These are phyloP conservation scores for Macrophya annulata DNA, from an alignment of 2,888 invertebrate species.

Conservation along the genomic window DNA sequence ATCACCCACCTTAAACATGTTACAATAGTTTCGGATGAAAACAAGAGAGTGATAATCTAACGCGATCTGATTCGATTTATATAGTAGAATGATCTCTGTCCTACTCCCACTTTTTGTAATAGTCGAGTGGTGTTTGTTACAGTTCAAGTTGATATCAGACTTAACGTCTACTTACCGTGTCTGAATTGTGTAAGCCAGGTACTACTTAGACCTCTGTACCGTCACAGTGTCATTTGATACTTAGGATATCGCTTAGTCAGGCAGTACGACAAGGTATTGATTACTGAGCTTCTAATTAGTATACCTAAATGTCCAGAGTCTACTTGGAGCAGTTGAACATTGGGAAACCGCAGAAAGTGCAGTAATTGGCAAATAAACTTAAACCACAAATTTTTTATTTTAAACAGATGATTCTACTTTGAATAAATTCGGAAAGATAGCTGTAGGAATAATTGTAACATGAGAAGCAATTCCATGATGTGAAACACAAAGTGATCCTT, in stretches of 20 bases:
- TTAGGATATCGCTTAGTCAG: conserved; percentile 18
- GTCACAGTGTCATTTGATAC: conserved; percentile 40
- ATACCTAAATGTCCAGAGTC: not conserved
- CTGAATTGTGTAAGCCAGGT: conserved; percentile 11
- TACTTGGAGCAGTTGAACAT: not conserved
- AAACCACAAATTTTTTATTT: not conserved
- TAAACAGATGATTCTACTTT: not conserved
- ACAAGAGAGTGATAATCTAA: conserved; percentile 48
- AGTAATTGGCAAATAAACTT: not conserved
- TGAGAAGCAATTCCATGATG: not conserved
- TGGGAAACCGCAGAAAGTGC: not conserved
- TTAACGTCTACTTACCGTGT: conserved; percentile 32
- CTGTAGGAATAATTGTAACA: not conserved
- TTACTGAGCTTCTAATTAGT: conserved; percentile 34
- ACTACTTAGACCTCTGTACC: not conserved
- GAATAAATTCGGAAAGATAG: not conserved
- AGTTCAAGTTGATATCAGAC: conserved; percentile 2
- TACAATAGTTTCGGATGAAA: conserved; percentile 37
- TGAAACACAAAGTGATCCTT: not conserved
- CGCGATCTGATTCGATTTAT: conserved; percentile 31
- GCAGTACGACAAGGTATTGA: not conserved
- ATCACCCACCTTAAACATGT: conserved; percentile 46
- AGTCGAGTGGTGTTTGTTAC: conserved; percentile 7
- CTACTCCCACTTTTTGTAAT: conserved; percentile 34
- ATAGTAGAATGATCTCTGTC: conserved; percentile 17